These are phyloP conservation scores for Asarcornis scutulata DNA, from an alignment of 2,113 vertebrate genomes.

Conservation along the genomic window DNA sequence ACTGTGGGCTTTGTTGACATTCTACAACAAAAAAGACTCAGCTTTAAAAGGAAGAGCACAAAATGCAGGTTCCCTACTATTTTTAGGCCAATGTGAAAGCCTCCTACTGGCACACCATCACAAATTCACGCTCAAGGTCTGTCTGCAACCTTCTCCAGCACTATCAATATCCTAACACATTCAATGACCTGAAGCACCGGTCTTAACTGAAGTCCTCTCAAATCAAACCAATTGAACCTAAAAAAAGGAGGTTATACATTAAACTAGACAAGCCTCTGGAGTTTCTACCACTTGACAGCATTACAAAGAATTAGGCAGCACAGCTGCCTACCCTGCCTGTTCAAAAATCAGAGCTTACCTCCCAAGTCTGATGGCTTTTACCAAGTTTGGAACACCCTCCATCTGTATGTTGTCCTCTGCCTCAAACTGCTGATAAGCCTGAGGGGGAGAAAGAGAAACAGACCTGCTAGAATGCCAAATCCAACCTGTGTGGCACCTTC, in stretches of 20 bases:
- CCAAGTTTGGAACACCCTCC: slow-evolving; percentile 82
- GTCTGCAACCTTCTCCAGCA: neutral
- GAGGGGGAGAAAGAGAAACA: slow-evolving; percentile 83
- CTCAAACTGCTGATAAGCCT: slow-evolving; percentile 83
- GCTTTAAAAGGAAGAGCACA: neutral
- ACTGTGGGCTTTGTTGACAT: neutral
- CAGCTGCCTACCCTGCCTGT: slow-evolving; percentile 61
- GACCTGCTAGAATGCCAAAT: slow-evolving; percentile 77
- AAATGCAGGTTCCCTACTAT: neutral
- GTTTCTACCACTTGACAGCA: neutral
- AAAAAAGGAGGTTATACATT: neutral
- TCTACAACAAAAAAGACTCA: neutral
- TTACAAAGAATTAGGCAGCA: neutral
- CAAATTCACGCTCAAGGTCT: neutral
- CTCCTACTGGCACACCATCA: neutral
- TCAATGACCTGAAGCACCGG: neutral
- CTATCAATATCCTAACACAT: neutral
- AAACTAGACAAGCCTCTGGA: neutral
- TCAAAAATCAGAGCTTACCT: slow-evolving; percentile 79
- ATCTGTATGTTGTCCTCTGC: slow-evolving; percentile 81
- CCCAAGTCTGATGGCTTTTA: slow-evolving; percentile 80
- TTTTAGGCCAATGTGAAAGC: neutral
- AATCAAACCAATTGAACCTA: neutral
- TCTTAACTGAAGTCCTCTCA: neutral
- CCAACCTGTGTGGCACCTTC: slow-evolving; percentile 64